phyloP scores from a whole-genome alignment of 2,113 vertebrate species.

The Sorex fumeus region DNA sequence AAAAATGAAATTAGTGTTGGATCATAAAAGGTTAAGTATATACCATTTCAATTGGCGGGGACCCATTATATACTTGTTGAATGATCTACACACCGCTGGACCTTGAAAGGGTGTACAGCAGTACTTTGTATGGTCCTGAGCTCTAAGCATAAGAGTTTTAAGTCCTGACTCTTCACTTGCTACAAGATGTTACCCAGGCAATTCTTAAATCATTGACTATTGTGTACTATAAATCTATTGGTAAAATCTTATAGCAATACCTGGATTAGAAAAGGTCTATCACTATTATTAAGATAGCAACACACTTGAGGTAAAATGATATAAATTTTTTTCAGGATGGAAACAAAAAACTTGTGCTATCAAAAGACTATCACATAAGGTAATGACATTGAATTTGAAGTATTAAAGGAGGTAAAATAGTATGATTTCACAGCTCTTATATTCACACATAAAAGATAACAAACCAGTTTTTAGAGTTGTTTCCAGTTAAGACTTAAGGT shows the following conservation, averaged over 20 bases:
- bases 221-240: background rate
- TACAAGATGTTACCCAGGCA: background rate
- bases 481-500: background rate
- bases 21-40: background rate
- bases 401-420: background rate
- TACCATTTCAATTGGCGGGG: too few relatives aligned
- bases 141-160: background rate
- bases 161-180: background rate
- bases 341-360: background rate
- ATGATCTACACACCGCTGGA: background rate
- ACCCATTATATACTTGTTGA: background rate
- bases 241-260: conserved; percentile 2
- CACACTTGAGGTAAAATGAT: background rate
- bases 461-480: background rate
- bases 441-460: background rate
- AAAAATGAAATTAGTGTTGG: background rate
- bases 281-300: conserved; percentile 9
- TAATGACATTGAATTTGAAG: conserved; percentile 10
- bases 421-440: background rate
- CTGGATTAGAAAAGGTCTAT: background rate
- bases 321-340: background rate
- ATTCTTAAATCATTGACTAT: background rate
- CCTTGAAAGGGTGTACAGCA: background rate
- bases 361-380: background rate
- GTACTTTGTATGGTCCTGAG: background rate